Evolutionary conservation across 1,140 invertebrate genomes (phyloP), one percentile per base, ranked within the genome.

Genomic region (Bombus waltoni): DNA sequence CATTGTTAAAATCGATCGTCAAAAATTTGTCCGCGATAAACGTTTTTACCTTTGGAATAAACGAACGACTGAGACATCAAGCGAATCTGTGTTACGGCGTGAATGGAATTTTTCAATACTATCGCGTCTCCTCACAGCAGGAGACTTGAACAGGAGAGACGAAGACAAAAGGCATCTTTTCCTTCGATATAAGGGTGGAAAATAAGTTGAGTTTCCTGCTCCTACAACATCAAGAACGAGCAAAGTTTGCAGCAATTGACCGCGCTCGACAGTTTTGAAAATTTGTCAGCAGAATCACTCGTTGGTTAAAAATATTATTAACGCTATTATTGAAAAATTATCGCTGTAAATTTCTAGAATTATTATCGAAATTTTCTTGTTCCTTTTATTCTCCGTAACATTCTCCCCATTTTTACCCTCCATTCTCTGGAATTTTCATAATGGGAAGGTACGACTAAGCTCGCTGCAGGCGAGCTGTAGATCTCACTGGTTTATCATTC

Each of bases 191-290:
- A 65, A 81, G 35, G 38, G n/a, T 35, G n/a, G 22, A 40, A 73
- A 81, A 28, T 81, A 81, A 74, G 74, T 82, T 42, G 80, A 38
- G 40, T 82, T 74, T 74, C 38, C 53, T 44, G 68, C 38, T 25
- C 18, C 70, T 22, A 40, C 40, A 22, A 22, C 28, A 18, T 18
- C 3, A 32, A 53, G 73, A 22, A 47, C 22, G 6, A 18, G 47
- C 18, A 18, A 53, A 53, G 47, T 22, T 47, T 47, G 47, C 0
- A 18, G 44, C 13, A 44, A 44, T 44, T 15, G 44, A 3, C 44
- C 44, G 44, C 3, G 13, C 13, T 44, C 13, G 44, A 15, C 15
- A 44, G 13, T 44, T 18, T 47, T 47, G 44, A 59, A 59, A 59
- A 59, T 25, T 9, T 59, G 25, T 59, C 25, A 10, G 0, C 11